Conservation (phyloP, 2,888 invertebrate species). For the Chrysolina haemoptera region DNA sequence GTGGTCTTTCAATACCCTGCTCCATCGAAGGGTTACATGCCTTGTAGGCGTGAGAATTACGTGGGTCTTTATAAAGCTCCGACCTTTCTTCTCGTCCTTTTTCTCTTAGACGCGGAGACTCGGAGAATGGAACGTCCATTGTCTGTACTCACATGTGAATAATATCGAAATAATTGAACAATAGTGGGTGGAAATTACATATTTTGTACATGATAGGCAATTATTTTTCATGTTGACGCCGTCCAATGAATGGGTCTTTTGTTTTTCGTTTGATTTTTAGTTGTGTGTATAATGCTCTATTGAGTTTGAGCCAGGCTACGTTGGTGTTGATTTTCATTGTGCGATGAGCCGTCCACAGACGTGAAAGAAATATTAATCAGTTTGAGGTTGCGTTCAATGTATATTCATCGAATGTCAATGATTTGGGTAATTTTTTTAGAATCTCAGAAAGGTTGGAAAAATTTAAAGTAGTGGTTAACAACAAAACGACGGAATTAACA, state of each 20-base stretch:
- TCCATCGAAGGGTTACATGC: slow-evolving; percentile 14
- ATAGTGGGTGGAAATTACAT: slow-evolving; percentile 46
- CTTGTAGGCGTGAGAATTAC: slow-evolving; percentile 37
- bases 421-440: no score
- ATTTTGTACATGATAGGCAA: slow-evolving; percentile 21
- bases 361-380: background rate
- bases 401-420: no score
- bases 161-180: slow-evolving; percentile 43
- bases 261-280: slow-evolving; percentile 23
- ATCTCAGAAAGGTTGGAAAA: no score
- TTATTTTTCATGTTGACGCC: slow-evolving; percentile 17
- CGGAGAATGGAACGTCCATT: slow-evolving; percentile 33
- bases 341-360: background rate
- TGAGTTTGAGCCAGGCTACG: background rate
- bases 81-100: slow-evolving; percentile 9
- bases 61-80: slow-evolving; percentile 26
- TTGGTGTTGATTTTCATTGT: background rate
- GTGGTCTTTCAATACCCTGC: slow-evolving; percentile 20
- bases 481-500: no score
- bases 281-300: slow-evolving; percentile 24
- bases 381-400: background rate
- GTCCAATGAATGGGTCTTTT: slow-evolving; percentile 21
- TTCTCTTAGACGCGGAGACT: slow-evolving; percentile 21
- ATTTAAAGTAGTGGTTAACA: no score
- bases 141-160: slow-evolving; percentile 44